A percentile compares a stretch with the other conserved stretches of the same genome.
Evolutionary conservation across 2,113 vertebrate species (phyloP).

Genomic region (Rhinolophus ferrumequinum): DNA sequence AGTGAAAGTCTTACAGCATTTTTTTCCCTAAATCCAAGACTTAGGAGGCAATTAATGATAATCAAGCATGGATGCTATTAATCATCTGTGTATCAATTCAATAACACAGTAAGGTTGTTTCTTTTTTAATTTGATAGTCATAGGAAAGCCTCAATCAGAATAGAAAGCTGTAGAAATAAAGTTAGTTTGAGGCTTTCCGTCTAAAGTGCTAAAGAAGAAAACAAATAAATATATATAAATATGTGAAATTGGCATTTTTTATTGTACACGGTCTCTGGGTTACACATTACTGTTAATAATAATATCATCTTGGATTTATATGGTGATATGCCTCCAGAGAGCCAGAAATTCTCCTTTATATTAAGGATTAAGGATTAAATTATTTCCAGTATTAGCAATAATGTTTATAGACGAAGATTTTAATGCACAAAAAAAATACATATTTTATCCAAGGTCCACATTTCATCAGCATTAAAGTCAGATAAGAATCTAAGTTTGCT

Average conservation of each 20-base stretch:
- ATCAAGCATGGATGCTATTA: neutral
- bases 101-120: neutral
- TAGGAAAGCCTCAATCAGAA: neutral
- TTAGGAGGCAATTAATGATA: constrained; percentile 66
- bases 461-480: constrained; percentile 44
- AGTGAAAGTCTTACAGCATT: constrained; percentile 41
- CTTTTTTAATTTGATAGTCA: neutral
- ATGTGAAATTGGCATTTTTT: constrained; percentile 1
- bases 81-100: constrained; percentile 26
- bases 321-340: neutral
- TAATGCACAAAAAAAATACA: constrained; percentile 21
- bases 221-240: neutral
- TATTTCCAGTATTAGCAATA: constrained; percentile 1
- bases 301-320: neutral
- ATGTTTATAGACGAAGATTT: constrained; percentile 48
- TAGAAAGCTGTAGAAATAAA: neutral
- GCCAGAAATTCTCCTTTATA: neutral
- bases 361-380: neutral
- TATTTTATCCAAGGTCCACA: constrained; percentile 52
- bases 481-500: constrained; percentile 21
- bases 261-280: neutral
- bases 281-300: neutral
- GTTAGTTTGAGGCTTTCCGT: neutral
- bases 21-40: constrained; percentile 64
- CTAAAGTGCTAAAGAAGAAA: neutral